Evolutionary conservation across 2,797 vertebrate genomes (phyloP), one percentile per base, ranked within the genome.

Genomic region (Botia kubotai): DNA sequence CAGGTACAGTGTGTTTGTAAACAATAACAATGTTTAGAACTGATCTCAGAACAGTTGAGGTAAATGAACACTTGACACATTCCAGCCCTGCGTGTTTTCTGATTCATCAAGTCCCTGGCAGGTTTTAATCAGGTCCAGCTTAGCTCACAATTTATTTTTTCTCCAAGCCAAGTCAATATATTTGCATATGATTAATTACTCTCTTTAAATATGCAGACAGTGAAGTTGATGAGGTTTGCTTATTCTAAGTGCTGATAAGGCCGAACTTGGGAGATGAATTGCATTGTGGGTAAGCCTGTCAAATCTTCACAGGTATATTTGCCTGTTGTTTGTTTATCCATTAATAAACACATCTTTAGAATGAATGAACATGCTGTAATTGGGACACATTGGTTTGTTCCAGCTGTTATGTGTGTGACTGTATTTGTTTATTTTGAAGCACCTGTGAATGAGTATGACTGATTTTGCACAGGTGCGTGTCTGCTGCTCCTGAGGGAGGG

Each of bases 121-220:
- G 67, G 83, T 89, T 86, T 68, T 63, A 58, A 72, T 55, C 72
- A 75, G 66, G 75, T 84, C 73, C 82, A 57, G 80, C 39, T 21
- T 80, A 69, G 83, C 82, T 81, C 84, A 87, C 87, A 87, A 85
- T 86, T 85, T 84, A 53, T 63, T 89, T 82, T 33, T 79, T 82
- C 79, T 82, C 62, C 48, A 84, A 83, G 71, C 74, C 65, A 73
- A 83, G 80, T 72, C 82, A 66, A 63, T 84, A 71, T 82, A 82
- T 79, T 60, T 83, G 82, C 84, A 74, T 80, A 1, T 88, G 90
- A 92, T 93, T 93, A 93, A 94, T 96, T 93, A 92, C 71, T 78
- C 52, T 86, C 79, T 75, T 88, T 92, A 93, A 93, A 92, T 92
- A 93, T 82, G 70, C 86, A 87, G 89, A 89, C 86, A 86, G 80